Evolutionary conservation across 2,888 invertebrate species (phyloP).

Genomic region (Drosophila yooni): DNA sequence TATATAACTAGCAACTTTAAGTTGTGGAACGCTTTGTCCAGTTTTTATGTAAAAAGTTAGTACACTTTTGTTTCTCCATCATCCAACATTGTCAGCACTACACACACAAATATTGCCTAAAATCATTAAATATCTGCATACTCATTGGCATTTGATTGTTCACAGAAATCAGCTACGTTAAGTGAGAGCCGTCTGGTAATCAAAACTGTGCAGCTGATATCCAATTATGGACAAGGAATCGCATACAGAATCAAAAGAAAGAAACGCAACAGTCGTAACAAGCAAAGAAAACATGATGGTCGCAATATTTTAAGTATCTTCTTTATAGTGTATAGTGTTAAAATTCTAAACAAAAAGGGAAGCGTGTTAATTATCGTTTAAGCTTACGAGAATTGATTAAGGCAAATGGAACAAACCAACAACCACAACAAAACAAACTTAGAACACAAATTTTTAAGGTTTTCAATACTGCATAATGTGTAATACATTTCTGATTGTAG

Average conservation of each 20-base stretch:
- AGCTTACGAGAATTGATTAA: conserved; percentile 66
- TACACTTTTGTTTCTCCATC: conserved; percentile 42
- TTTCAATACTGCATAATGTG: conserved; percentile 61
- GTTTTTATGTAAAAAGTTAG: conserved; percentile 79
- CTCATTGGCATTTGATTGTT: conserved; percentile 24
- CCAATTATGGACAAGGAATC: conserved; percentile 48
- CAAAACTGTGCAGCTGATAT: conserved; percentile 35
- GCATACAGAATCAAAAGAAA: conserved; percentile 57
- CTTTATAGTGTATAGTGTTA: conserved; percentile 82
- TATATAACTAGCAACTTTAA: conserved; percentile 65
- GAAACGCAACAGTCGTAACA: conserved; percentile 58
- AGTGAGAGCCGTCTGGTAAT: conserved; percentile 47
- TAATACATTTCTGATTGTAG: conserved; percentile 54
- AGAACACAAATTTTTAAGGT: conserved; percentile 75
- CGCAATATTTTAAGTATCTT: conserved; percentile 81
- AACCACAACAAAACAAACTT: conserved; percentile 33
- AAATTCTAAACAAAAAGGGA: conserved; percentile 58
- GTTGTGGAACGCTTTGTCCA: conserved; percentile 77
- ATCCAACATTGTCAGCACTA: conserved; percentile 20
- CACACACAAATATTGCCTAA: conserved; percentile 1
- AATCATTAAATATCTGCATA: not conserved
- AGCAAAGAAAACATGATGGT: conserved; percentile 72
- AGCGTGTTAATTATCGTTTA: conserved; percentile 75
- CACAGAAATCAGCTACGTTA: conserved; percentile 83
- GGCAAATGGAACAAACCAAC: conserved; percentile 70